Evolutionary conservation across 2,797 vertebrate species (phyloP).

Genomic region (Sebastes paucispinis): DNA sequence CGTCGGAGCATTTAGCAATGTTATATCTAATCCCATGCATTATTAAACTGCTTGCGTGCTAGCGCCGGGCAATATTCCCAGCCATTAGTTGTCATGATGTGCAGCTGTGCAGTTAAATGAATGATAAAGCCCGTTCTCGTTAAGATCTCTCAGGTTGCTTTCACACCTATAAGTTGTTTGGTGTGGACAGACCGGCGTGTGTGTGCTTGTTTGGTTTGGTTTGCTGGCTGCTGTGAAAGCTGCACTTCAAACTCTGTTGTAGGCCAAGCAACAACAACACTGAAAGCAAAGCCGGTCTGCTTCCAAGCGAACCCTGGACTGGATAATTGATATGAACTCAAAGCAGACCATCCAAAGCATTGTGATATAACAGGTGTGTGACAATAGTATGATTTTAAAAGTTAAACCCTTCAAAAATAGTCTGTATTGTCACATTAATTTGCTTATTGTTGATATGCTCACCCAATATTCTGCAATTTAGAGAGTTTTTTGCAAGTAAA

Average conservation of each 20-base stretch:
- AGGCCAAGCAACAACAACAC: not conserved
- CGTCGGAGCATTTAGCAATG: not conserved
- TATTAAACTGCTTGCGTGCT: slow-evolving; percentile 14
- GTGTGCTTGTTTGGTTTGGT: not conserved
- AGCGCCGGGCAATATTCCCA: not conserved
- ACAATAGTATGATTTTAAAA: not conserved
- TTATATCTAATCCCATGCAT: slow-evolving; percentile 5
- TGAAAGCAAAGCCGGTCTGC: not conserved
- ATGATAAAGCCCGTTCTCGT: not conserved
- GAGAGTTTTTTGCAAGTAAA: not conserved
- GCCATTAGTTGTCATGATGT: slow-evolving; percentile 1
- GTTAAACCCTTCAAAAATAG: not conserved
- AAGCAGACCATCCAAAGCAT: not conserved
- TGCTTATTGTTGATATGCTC: not conserved
- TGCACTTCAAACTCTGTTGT: not conserved
- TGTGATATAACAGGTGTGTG: not conserved
- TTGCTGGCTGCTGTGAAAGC: not conserved
- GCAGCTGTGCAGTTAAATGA: not conserved
- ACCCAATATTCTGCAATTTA: not conserved
- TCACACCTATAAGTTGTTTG: not conserved
- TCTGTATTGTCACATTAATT: not conserved
- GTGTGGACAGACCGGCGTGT: not conserved
- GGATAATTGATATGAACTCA: not conserved
- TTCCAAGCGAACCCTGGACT: not conserved
- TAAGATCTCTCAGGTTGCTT: not conserved